phyloP scores from a whole-genome alignment of 2,113 vertebrate genomes.

The Prochilodus magdalenae region DNA sequence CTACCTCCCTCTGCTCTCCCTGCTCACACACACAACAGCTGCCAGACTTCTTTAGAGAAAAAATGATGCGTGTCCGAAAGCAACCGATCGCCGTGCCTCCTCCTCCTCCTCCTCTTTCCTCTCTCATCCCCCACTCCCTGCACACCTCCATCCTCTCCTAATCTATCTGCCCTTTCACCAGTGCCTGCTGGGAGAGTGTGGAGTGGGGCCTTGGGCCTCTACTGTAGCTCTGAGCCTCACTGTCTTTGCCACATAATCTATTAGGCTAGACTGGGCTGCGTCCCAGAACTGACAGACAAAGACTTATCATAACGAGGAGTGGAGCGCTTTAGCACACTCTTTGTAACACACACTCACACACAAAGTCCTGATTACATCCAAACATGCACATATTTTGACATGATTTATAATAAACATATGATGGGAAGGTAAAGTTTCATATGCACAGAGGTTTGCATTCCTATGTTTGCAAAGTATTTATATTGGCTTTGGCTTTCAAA shows the following conservation, averaged over 20 bases:
- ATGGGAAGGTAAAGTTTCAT: neutral
- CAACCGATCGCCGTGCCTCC: constrained; percentile 56
- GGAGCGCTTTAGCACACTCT: constrained; percentile 42
- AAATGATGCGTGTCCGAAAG: constrained; percentile 72
- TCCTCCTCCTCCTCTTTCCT: constrained; percentile 34
- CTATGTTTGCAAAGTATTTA: neutral
- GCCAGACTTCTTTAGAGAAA: constrained; percentile 69
- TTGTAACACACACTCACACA: constrained; percentile 4
- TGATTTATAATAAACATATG: constrained; percentile 26
- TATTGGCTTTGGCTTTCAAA: neutral
- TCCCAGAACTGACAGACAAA: constrained; percentile 44
- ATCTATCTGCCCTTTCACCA: constrained; percentile 50
- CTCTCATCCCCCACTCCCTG: constrained; percentile 46
- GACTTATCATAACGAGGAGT: constrained; percentile 39
- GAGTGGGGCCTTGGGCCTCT: constrained; percentile 22
- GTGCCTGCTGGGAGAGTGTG: constrained; percentile 37
- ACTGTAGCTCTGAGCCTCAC: constrained; percentile 42
- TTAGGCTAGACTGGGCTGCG: constrained; percentile 50
- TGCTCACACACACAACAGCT: constrained; percentile 64
- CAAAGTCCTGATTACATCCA: constrained; percentile 3
- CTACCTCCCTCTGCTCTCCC: constrained; percentile 10
- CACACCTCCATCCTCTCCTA: constrained; percentile 50
- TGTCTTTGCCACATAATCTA: constrained; percentile 46
- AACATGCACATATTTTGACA: constrained; percentile 10
- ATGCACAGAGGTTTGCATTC: neutral